Evolutionary conservation across 2,888 invertebrate species (phyloP).

Genomic region (Andrena praecox): DNA sequence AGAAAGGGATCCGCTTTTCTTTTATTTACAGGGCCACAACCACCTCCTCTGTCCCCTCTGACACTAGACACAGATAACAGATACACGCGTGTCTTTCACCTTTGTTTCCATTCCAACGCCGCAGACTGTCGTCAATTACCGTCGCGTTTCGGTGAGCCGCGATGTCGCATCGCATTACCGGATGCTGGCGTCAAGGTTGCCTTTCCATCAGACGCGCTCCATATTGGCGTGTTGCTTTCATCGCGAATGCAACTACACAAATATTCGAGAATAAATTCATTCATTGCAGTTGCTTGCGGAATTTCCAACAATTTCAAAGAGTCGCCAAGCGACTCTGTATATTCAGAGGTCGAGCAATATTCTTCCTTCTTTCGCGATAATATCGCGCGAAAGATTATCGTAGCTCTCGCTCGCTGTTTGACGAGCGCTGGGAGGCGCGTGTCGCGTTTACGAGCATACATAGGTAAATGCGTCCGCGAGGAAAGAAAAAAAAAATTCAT

Average conservation of each 20-base stretch:
- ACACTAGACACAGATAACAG: not conserved
- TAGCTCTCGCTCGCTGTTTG: not conserved
- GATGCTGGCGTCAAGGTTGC: slow-evolving; percentile 30
- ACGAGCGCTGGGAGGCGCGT: not conserved
- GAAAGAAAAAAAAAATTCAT: slow-evolving; percentile 67
- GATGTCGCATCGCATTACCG: slow-evolving; percentile 31
- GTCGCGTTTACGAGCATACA: not conserved
- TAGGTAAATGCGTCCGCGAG: slow-evolving; percentile 1
- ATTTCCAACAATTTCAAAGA: too few species aligned
- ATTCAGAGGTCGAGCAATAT: too few species aligned
- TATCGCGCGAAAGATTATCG: not conserved
- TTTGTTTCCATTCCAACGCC: slow-evolving; percentile 47
- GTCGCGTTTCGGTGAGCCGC: slow-evolving; percentile 40
- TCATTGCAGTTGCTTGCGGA: too few species aligned
- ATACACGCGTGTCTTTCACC: slow-evolving; percentile 21
- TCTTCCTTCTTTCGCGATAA: too few species aligned
- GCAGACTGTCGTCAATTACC: slow-evolving; percentile 59
- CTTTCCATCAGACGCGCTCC: slow-evolving; percentile 4
- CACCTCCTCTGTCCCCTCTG: slow-evolving; percentile 26
- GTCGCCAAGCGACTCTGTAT: too few species aligned
- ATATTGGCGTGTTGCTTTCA: not conserved
- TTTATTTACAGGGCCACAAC: slow-evolving; percentile 45
- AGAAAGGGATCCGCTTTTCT: slow-evolving; percentile 36
- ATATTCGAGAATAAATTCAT: slow-evolving; percentile 1
- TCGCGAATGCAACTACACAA: not conserved